Evolutionary conservation across 2,888 invertebrate genomes (phyloP), one percentile per base, ranked within the genome.

Genomic region (Allolobophora icterica): DNA sequence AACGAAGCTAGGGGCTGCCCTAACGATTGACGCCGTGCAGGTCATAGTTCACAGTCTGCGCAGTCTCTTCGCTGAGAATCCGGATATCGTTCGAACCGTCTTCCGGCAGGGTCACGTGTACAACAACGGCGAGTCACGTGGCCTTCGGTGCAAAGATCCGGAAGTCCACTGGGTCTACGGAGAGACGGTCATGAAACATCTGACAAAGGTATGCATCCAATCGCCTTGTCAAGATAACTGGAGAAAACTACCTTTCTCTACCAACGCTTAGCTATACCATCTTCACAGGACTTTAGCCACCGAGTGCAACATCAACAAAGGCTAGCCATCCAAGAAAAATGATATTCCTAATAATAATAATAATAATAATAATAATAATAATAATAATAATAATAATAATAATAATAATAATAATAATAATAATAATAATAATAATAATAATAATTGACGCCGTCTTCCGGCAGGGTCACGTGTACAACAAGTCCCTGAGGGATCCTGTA

Each of bases 21-120:
- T 99, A 92, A 98, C 98, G 97, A 98, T 98, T 95, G 99, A 99
- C 94, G 98, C 98, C 4, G 98, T 99, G 30, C 97, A 97, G 95
- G 98, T 99, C 0, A 96, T 99, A 90, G 97, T 98, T 93, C 98
- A 98, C 94, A 98, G 98, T 35, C 97, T 99, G 94, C 97, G 97
- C 94, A 97, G 97, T 95, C 96, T 98, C 93, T 96, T 98, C 94
- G 96, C 97, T 94, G 98, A 98, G 96, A 98, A 98, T 95, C 97
- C 97, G 21, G 98, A 98, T 94, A 96, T 97, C 92, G 97, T 98
- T 84, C 90, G 91, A 84, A 89, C 91, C 52, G 89, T 91, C 45
- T 92, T 92, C 91, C 90, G 93, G 34, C 58, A 92, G n/a, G 92
- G 92, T 58, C 90, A 91, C 35, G 90, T 92, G 52, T 92, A 91